Evolutionary conservation across 2,888 invertebrate species (phyloP).

Genomic region (Euplagia quadripunctaria): DNA sequence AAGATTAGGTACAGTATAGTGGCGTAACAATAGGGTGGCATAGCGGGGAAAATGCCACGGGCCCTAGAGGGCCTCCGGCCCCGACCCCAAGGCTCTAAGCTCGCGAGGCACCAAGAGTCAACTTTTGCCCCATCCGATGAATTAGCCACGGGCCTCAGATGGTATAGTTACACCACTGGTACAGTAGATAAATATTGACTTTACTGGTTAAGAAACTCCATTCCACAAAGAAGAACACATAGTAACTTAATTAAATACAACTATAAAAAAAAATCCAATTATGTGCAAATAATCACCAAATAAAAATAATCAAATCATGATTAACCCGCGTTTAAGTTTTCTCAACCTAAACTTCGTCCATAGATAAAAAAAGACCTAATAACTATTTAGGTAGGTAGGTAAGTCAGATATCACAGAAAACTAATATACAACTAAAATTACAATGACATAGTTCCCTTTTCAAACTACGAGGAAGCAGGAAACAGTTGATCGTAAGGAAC

Average conservation of each 20-base stretch:
- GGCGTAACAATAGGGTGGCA: too few species aligned
- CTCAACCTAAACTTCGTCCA: background rate
- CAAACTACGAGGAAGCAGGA: slow-evolving; percentile 49
- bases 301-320: background rate
- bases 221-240: background rate
- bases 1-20: background rate
- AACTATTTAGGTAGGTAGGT: background rate
- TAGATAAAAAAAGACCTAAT: background rate
- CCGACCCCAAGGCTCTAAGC: too few species aligned
- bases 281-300: background rate
- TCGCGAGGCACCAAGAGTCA: too few species aligned
- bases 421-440: slow-evolving; percentile 20
- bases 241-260: too few species aligned
- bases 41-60: too few species aligned
- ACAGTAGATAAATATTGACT: background rate
- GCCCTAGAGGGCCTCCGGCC: too few species aligned
- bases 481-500: slow-evolving; percentile 82
- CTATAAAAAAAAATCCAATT: too few species aligned
- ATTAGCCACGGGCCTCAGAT: too few species aligned
- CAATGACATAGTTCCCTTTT: slow-evolving; percentile 1
- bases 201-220: background rate
- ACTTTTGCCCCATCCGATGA: too few species aligned
- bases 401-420: slow-evolving; percentile 42
- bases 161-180: too few species aligned
- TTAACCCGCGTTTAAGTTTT: background rate